phyloP scores from a whole-genome alignment of 2,113 vertebrate genomes.

The Lynx canadensis region DNA sequence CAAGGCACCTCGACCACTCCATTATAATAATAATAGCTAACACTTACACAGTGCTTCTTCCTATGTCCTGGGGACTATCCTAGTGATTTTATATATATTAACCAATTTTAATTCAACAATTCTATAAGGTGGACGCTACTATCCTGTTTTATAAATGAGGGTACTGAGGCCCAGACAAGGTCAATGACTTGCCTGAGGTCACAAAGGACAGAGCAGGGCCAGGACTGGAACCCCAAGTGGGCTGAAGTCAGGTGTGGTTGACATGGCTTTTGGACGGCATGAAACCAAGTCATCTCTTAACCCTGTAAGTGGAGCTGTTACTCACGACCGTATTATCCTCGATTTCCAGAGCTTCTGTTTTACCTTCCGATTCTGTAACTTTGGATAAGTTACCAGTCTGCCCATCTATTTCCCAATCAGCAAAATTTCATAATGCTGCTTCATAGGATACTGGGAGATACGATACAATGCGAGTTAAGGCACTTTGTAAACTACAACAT shows the following conservation, averaged over 20 bases:
- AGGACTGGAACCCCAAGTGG: not conserved
- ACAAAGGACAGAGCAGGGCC: not conserved
- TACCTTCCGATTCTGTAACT: not conserved
- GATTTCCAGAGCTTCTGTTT: not conserved
- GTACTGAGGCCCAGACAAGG: not conserved
- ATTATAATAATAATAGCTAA: not conserved
- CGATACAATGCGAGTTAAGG: not conserved
- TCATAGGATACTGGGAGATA: not conserved
- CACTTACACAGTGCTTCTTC: not conserved
- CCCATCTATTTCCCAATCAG: slow-evolving; percentile 13
- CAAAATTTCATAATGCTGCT: not conserved
- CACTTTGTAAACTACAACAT: slow-evolving; percentile 8
- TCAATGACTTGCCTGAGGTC: not conserved
- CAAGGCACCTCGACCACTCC: slow-evolving; percentile 28
- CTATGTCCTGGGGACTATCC: not conserved
- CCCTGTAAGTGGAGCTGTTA: not conserved
- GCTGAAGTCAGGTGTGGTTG: not conserved
- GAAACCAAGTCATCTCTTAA: not conserved
- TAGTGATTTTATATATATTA: not conserved
- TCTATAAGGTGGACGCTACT: not conserved
- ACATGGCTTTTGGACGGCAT: not conserved
- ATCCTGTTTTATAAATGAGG: not conserved
- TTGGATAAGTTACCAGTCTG: not conserved
- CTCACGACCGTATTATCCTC: not conserved
- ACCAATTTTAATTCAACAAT: not conserved